Evolutionary conservation across 2,113 vertebrate species (phyloP), one percentile per base, ranked within the genome.

Genomic region (Gobiocypris rarus): DNA sequence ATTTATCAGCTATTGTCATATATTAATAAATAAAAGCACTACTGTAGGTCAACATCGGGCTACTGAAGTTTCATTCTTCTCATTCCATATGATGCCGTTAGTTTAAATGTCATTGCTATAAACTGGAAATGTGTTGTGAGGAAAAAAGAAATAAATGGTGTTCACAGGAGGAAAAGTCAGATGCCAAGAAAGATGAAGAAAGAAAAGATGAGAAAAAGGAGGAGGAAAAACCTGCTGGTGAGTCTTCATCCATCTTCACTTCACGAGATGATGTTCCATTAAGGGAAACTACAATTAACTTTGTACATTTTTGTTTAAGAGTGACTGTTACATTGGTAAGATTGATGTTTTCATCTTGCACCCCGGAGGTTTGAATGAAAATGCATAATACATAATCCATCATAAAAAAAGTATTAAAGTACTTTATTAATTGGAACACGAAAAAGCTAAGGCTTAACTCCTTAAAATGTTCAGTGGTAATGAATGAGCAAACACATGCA

Each of bases 141-240:
- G 0, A 75, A 24, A 24, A 75, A 3, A 28, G 0, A 54, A 34
- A 65, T 6, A 19, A 38, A 69, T 88, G 9, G 3, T 81, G 22
- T 63, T 86, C 19, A 80, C 86, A 91, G 91, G 89, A 90, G 65
- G 89, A 92, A 38, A 87, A 88, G n/a, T 3, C 81, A 61, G 13
- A 73, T 50, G 69, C 81, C 50, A 63, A 63, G 41, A 80, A 80
- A 80, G 61, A 67, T 48, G 59, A 67, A 91, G 91, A 88, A 89
- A 69, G 85, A 90, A 43, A 88, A 82, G 69, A 41, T 43, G 41
- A 75, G 54, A 79, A 85, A 75, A 76, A 54, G 19, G 61, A 82
- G 4, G 80, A 67, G 31, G 71, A 76, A 52, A 83, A 76, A 13
- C 28, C 59, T 9, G 28, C 59, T 13, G 82, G 82, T 83, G 71